phyloP scores from a whole-genome alignment of 2,888 invertebrate species.

The Euclidia mi region DNA sequence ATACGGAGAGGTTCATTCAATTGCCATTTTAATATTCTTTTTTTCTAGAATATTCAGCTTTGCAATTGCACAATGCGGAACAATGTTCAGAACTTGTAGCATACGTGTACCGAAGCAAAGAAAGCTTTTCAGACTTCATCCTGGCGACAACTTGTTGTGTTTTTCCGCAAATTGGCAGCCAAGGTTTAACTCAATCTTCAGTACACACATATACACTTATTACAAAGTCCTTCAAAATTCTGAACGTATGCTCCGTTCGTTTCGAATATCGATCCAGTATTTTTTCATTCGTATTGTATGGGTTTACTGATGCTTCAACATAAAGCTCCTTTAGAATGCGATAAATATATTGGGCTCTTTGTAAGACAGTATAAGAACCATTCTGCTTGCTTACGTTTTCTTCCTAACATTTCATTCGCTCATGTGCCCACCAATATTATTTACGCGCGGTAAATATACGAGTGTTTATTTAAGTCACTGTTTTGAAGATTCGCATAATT shows the following conservation, averaged over 20 bases:
- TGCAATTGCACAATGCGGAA: too few relatives aligned
- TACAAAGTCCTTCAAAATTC: background rate
- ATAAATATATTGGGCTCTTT: constrained; percentile 24
- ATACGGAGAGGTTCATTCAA: too few relatives aligned
- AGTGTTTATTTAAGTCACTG: too few relatives aligned
- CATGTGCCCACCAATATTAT: background rate
- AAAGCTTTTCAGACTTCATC: background rate
- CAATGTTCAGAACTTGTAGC: constrained; percentile 2
- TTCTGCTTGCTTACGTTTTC: constrained; percentile 30
- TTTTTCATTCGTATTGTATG: constrained; percentile 25
- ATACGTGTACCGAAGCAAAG: background rate
- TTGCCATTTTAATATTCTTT: too few relatives aligned
- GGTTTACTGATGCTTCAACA: constrained; percentile 42
- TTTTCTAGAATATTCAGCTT: too few relatives aligned
- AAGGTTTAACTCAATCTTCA: background rate
- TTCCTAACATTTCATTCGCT: constrained; percentile 8
- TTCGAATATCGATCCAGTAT: constrained; percentile 27
- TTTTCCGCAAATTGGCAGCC: background rate
- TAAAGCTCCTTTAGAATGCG: constrained; percentile 32
- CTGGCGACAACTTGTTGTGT: constrained; percentile 7
- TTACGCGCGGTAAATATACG: background rate
- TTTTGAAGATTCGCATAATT: too few relatives aligned
- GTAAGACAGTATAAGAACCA: constrained; percentile 28
- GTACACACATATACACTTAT: too few relatives aligned
- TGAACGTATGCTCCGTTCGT: constrained; percentile 13